phyloP scores from a whole-genome alignment of 2,888 invertebrate species.

The Marasmarcha lunaedactyla region DNA sequence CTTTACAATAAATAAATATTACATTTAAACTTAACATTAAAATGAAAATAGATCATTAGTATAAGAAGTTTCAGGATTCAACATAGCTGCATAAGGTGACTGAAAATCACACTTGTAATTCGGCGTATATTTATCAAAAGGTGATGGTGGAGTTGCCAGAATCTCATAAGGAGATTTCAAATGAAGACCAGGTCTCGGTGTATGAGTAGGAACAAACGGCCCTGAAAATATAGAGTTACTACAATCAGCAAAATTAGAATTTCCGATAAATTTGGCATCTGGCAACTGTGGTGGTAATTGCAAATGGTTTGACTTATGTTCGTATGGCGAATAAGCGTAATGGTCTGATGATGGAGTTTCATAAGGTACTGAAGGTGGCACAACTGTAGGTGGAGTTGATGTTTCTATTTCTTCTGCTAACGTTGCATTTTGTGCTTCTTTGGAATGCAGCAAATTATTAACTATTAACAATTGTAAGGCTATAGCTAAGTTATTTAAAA shows the following conservation, averaged over 20 bases:
- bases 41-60: not conserved
- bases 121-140: not conserved
- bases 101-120: not conserved
- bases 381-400: conserved; percentile 1
- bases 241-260: conserved; percentile 20
- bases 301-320: no score
- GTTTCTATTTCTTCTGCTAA: conserved; percentile 5
- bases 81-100: not conserved
- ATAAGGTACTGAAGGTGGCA: conserved; percentile 2
- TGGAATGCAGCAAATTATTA: conserved; percentile 36
- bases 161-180: conserved; percentile 40
- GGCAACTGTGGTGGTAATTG: conserved; percentile 10
- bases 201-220: conserved; percentile 1
- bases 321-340: not conserved
- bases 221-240: conserved; percentile 12
- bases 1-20: no score
- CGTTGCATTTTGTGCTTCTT: conserved; percentile 8
- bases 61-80: not conserved
- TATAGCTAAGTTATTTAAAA: conserved; percentile 49
- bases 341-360: conserved; percentile 1
- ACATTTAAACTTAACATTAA: no score
- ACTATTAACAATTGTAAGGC: conserved; percentile 46
- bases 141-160: conserved; percentile 11
- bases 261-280: conserved; percentile 21
- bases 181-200: conserved; percentile 21